Evolutionary conservation across 2,888 invertebrate genomes (phyloP).

Genomic region (Plebejus anna): DNA sequence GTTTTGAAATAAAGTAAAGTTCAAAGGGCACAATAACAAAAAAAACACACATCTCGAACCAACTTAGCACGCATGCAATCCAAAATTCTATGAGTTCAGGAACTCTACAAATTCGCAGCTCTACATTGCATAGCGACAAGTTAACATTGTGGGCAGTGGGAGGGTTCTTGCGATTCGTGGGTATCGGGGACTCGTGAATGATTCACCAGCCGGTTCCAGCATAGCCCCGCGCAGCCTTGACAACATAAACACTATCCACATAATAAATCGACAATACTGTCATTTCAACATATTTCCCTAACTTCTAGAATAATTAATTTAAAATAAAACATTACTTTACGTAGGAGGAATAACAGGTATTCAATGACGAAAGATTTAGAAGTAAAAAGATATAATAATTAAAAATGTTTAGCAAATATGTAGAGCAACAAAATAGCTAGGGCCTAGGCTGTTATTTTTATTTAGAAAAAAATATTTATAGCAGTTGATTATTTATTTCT

Average conservation of each 20-base stretch:
- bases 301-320: not conserved
- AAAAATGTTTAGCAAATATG: not conserved
- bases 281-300: not conserved
- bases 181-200: conserved; percentile 46
- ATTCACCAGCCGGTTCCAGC: conserved; percentile 56
- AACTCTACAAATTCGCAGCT: conserved; percentile 32
- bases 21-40: not conserved
- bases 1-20: not conserved
- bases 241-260: conserved; percentile 11
- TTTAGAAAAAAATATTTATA: not conserved
- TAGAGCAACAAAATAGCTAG: not conserved
- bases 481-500: not conserved
- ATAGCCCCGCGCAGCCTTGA: conserved; percentile 27
- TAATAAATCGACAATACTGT: not conserved
- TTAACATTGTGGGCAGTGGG: conserved; percentile 41
- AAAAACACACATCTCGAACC: not conserved
- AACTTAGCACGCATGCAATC: not conserved
- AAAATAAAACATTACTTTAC: not conserved
- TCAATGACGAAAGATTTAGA: not conserved
- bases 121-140: conserved; percentile 25
- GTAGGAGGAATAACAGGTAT: not conserved
- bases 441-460: not conserved
- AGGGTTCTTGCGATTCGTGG: conserved; percentile 38
- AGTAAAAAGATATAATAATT: not conserved
- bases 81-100: not conserved